Base-by-base conservation (phyloP, 2,113 vertebrate species). In the Parotia lawesii region DNA sequence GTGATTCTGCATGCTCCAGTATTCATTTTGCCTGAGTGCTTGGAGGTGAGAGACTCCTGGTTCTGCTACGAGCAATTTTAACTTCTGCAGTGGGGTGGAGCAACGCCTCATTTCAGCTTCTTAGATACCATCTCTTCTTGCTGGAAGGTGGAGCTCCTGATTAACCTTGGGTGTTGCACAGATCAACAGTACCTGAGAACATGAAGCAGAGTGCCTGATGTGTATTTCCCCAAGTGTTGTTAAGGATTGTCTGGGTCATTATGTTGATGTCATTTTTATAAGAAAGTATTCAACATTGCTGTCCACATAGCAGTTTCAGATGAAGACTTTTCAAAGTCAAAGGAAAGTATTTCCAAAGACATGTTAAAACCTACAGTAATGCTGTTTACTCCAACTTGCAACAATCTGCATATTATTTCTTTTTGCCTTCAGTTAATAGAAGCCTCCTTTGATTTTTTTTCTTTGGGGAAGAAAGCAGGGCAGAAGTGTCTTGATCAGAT, bases 191-290 rank as follows among this genome's bases (percentile, higher is more conserved):
- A 35, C 35, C 84, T 40, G 60, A 58, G 50, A 62, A 58, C 56
- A 28, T 10, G n/a, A 40, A 73, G 56, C 53, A 15, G 33, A 28
- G 28, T n/a, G 6, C 38, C 50, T 91, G 27, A 19, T 37, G 17
- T 11, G 2, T n/a, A 0, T 77, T 87, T 66, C 47, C 21, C 6
- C 4, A 33, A 8, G 45, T 10, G 21, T 20, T 4, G 0, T 38
- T n/a, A 35, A 75, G n/a, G 20, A 31, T 56, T 56, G 22, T 35
- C 44, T 56, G 28, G 12, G 7, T 84, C 74, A 19, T 70, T 75
- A 5, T 1, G 2, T 53, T 72, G 51, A 22, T 67, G 35, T 2
- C 5, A 31, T 56, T 64, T 84, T 74, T n/a, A 8, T 19, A 70
- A 40, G 31, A 60, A 57, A 76, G n/a, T 53, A 13, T 5, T 79